Base-by-base conservation (phyloP, 1,140 invertebrate species). In the Pseudomyrmex flavicornis region DNA sequence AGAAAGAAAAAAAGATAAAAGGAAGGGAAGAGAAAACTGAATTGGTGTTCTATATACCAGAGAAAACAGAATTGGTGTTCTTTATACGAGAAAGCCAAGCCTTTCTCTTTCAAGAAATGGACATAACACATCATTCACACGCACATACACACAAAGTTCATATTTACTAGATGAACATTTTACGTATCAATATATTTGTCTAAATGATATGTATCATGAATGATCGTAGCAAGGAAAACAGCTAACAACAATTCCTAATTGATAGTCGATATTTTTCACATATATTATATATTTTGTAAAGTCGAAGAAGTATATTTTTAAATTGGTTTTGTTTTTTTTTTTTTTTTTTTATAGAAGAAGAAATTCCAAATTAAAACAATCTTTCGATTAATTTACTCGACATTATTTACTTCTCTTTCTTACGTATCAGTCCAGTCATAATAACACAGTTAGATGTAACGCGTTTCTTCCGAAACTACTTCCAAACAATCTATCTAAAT, bases 91-190 rank as follows among this genome's bases (percentile, higher is more conserved):
- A 58, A 56, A 56, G 5, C 46, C 8, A 7, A 56, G 13, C 15
- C 54, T 68, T 79, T 15, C 50, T 20, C 2, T 66, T 69, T 22
- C 35, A n/a, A 59, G 35, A 88, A 79, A 15, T 70, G 20, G 13
- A 69, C 52, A 52, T 56, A n/a, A 63, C n/a, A 35, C 35, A 56
- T 77, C 35, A 56, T 77, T 68, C 44, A 66, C 12, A 76, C 52
- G 35, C 35, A 35, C 35, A 35, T 35, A 35, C 35, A 35, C 35
- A 35, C 46, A 52, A 22, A 54, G 54, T 66, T 68, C 62, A 76
- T 48, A 68, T 77, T 77, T 26, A 68, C 15, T 68, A 77, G 61
- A 76, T 76, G 22, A 56, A 8, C 63, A 13, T 9, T 54, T 17
- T 22, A 52, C 8, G 7, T 76, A 63, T 65, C 20, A 65, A 76